Percentiles rank a stretch among this genome's conserved stretches.
phyloP scores from a whole-genome alignment of 2,113 vertebrate genomes.

The Trichechus manatus region DNA sequence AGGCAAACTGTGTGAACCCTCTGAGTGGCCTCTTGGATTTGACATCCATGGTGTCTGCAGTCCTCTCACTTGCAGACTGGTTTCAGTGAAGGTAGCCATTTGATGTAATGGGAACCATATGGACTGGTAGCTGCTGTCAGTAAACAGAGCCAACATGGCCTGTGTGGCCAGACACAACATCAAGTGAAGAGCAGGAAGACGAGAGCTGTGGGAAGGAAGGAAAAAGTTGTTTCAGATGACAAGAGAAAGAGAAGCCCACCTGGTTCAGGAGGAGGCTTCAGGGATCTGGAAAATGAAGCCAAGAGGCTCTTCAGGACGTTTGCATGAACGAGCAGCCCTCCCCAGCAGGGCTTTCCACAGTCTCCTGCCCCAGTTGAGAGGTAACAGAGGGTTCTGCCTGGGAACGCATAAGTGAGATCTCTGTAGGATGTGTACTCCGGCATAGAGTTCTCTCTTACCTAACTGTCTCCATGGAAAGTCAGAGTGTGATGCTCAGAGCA shows the following conservation, averaged over 20 bases:
- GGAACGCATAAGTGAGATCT: slow-evolving; percentile 34
- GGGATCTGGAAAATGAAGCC: neutral
- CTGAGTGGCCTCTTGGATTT: slow-evolving; percentile 50
- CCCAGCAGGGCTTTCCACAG: slow-evolving; percentile 10
- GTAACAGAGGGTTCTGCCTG: slow-evolving; percentile 49
- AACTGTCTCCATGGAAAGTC: neutral
- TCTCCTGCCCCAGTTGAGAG: neutral
- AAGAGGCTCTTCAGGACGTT: slow-evolving; percentile 42
- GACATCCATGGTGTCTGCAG: slow-evolving; percentile 20
- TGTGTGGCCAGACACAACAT: slow-evolving; percentile 50
- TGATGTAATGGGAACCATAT: slow-evolving; percentile 82
- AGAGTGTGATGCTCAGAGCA: slow-evolving; percentile 9
- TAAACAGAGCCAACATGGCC: slow-evolving; percentile 72
- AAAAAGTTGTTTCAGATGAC: slow-evolving; percentile 19
- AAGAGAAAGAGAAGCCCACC: neutral
- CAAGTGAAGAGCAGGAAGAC: slow-evolving; percentile 26
- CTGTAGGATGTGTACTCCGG: slow-evolving; percentile 32
- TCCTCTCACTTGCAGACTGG: slow-evolving; percentile 66
- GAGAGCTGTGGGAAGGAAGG: neutral
- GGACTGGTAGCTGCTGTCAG: slow-evolving; percentile 75
- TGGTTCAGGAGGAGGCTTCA: neutral
- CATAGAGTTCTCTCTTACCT: neutral
- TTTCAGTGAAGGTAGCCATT: slow-evolving; percentile 82
- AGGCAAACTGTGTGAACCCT: slow-evolving; percentile 51
- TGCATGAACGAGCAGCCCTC: slow-evolving; percentile 37